Evolutionary conservation across 2,888 invertebrate species (phyloP), one percentile per base, ranked within the genome.

Genomic region (Cerastis rubricosa): DNA sequence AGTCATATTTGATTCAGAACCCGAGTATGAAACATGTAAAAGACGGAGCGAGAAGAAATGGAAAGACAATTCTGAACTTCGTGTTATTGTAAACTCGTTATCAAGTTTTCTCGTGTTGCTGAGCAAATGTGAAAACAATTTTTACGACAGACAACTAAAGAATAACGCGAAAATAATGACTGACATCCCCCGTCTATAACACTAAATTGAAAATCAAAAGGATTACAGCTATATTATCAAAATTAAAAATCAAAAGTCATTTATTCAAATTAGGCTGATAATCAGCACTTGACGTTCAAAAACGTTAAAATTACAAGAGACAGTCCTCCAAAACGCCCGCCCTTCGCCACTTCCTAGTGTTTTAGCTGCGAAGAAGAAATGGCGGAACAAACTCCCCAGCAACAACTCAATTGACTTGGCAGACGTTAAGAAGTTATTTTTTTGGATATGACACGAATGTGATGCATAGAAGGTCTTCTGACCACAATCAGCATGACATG

Each of bases 31-130:
- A 59, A 49, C 29, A 29, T 25, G 35, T 45, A 61, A n/a, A 19
- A 68, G 8, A 11, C 8, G 29, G 49, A 11, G 5, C 29, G 43
- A 47, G 70, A 19, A 47, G 49, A 65, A 64, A 74, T 63, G 12
- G 14, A 63, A 57, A 57, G n/a, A 65, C 5, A 43, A 71, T 71
- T 64, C 40, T 14, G 35, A 22, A 49, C 57, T 77, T 78, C 25
- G 47, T 22, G 11, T 35, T 49, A 76, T 68, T 76, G 29, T 68
- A 25, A 61, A 19, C 57, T 51, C 43, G 76, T 59, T 67, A 67
- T 49, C 61, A 70, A 77, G 25, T 70, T 63, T 25, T 77, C 45
- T 77, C n/a, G 0, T 14, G 35, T 35, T 47, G 47, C 35, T 6
- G 29, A 29, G 43, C 19, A 19, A 64, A 63, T 17, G 43, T 7